phyloP scores from a whole-genome alignment of 2,888 invertebrate species.

The Tethea ocularis region DNA sequence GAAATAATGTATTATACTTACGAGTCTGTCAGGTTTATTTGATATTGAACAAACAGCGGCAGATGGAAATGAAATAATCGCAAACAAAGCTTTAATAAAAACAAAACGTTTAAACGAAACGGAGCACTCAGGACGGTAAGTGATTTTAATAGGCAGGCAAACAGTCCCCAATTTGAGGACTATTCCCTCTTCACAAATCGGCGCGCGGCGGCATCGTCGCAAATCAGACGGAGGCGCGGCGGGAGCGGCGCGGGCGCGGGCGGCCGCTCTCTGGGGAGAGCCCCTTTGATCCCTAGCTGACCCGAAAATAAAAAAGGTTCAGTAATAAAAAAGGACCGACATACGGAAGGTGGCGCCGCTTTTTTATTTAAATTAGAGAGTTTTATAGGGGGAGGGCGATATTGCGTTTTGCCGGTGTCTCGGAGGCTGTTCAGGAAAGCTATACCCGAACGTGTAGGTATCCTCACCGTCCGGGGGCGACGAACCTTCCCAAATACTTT shows the following conservation, averaged over 20 bases:
- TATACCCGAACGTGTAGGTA: constrained; percentile 62
- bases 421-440: constrained; percentile 68
- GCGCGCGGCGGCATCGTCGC: constrained; percentile 75
- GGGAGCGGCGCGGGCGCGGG: constrained; percentile 42
- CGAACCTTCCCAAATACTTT: constrained; percentile 65
- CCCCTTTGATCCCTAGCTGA: constrained; percentile 83
- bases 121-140: constrained; percentile 65
- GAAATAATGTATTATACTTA: not conserved
- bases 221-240: constrained; percentile 72
- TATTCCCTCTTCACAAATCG: constrained; percentile 82
- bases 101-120: constrained; percentile 52
- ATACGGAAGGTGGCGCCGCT: constrained; percentile 84
- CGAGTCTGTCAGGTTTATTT: constrained; percentile 7
- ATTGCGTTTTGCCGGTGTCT: constrained; percentile 81
- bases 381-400: constrained; percentile 82
- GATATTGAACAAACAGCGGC: constrained; percentile 17
- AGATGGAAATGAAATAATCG: constrained; percentile 42
- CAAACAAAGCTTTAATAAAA: constrained; percentile 52
- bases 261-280: constrained; percentile 70
- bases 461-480: constrained; percentile 53
- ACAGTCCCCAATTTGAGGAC: constrained; percentile 77
- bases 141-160: constrained; percentile 81
- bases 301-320: constrained; percentile 84
- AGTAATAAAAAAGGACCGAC: constrained; percentile 83
- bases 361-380: constrained; percentile 84